Evolutionary conservation across 2,888 invertebrate genomes (phyloP), one percentile per base, ranked within the genome.

Genomic region (Tetropium fuscum): DNA sequence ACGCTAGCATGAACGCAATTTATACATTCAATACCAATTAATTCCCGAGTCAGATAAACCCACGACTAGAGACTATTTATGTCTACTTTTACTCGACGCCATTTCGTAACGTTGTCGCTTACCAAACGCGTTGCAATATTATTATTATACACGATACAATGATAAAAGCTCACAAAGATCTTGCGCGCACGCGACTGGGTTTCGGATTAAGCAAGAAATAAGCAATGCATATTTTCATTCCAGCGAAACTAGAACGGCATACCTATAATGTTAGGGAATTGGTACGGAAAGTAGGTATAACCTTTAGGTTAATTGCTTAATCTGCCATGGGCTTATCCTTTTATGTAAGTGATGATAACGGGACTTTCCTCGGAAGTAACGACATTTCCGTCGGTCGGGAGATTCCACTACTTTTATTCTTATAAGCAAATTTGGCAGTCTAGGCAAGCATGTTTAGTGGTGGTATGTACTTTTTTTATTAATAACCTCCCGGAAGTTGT

Each of bases 131-230:
- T 48, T 36, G 48, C 36, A 48, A 48, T 22, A 48, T 5, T 13
- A 25, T 34, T 20, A 38, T 36, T 27, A 36, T 13, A 34, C 36
- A 20, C 22, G 27, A 38, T 19, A 30, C 41, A 56, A 56, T 48
- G 22, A 56, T 48, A 32, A 48, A 48, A 56, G 8, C 3, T 20
- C 27, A 16, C 20, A 7, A 18, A 41, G 48, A 41, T 41, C 48
- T 32, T 47, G 56, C 15, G 20, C 16, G 18, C 55, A 56, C 48
- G 56, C 56, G 56, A 56, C 32, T 3, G 16, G 16, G 16, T 6
- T 20, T 18, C 30, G n/a, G 36, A 48, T 48, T 48, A 45, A 11
- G 56, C 40, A 48, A 48, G 15, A 15, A 13, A 19, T 34, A n/a
- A n/a, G n/a, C n/a, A 15, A 47, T 30, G 16, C n/a, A 34, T 20